Evolutionary conservation across 2,888 invertebrate genomes (phyloP).

Genomic region (Tribolium freemani): DNA sequence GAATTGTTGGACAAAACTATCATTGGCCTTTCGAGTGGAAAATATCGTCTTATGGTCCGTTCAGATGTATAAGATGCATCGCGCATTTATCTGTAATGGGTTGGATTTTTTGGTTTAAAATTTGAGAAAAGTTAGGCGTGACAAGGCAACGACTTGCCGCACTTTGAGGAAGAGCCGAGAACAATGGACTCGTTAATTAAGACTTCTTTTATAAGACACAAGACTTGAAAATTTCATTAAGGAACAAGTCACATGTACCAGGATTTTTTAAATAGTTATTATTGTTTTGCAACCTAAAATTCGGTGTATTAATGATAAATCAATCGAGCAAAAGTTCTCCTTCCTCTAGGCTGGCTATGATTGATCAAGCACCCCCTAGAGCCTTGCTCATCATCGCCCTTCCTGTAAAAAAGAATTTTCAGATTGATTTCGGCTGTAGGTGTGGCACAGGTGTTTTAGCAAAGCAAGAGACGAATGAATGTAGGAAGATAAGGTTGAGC

Average conservation of each 20-base stretch:
- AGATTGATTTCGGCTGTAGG: constrained; percentile 14
- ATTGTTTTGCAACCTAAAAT: too few species aligned
- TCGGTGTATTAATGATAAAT: too few species aligned
- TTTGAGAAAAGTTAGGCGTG: constrained; percentile 52
- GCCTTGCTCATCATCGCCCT: constrained; percentile 12
- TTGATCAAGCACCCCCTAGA: constrained; percentile 33
- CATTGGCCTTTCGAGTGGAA: constrained; percentile 44
- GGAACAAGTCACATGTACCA: constrained; percentile 37
- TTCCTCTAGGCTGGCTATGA: not conserved
- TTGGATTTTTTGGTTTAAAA: constrained; percentile 17
- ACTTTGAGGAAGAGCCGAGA: constrained; percentile 68
- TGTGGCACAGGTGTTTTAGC: constrained; percentile 12
- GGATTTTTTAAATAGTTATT: not conserved
- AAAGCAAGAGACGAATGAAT: constrained; percentile 7
- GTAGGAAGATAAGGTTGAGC: not conserved
- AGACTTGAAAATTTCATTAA: constrained; percentile 47
- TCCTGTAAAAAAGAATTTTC: constrained; percentile 24
- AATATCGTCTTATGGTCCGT: constrained; percentile 52
- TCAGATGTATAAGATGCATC: constrained; percentile 21
- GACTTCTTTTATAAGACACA: constrained; percentile 74
- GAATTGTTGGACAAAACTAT: constrained; percentile 31
- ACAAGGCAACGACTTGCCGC: constrained; percentile 41
- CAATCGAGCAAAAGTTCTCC: too few species aligned
- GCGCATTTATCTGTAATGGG: not conserved
- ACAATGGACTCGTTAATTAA: constrained; percentile 85